Percentiles rank a stretch among this genome's conserved stretches.
These are phyloP conservation scores for Campaea margaritaria DNA, from an alignment of 2,888 invertebrate genomes.

Conservation along the genomic window DNA sequence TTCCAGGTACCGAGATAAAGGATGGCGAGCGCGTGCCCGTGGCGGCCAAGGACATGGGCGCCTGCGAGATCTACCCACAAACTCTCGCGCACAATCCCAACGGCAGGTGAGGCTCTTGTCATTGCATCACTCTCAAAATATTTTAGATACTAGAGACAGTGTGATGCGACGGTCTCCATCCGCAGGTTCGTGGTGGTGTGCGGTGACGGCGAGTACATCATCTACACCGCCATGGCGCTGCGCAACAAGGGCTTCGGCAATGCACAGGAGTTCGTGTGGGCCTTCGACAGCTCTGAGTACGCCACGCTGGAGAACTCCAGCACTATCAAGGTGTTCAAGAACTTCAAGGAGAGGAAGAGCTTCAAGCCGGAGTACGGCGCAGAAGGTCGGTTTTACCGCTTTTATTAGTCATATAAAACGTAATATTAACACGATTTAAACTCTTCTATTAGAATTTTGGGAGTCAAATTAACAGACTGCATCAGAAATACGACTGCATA, in stretches of 20 bases:
- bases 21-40: slow-evolving; percentile 97
- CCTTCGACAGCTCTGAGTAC: slow-evolving; percentile 97
- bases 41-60: slow-evolving; percentile 99
- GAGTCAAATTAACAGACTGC: too few relatives aligned
- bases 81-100: slow-evolving; percentile 99
- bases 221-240: slow-evolving; percentile 99
- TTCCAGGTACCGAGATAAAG: slow-evolving; percentile 87
- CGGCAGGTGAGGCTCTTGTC: slow-evolving; percentile 88
- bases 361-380: slow-evolving; percentile 99
- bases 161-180: too few relatives aligned
- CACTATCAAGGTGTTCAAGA: slow-evolving; percentile 97
- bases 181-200: slow-evolving; percentile 94
- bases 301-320: slow-evolving; percentile 95
- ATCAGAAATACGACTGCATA: too few relatives aligned
- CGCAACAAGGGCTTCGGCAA: slow-evolving; percentile 99
- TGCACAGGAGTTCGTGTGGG: slow-evolving; percentile 99
- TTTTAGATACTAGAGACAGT: not conserved
- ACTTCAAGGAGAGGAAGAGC: slow-evolving; percentile 98
- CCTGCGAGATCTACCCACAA: slow-evolving; percentile 99
- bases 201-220: slow-evolving; percentile 99
- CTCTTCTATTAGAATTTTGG: too few relatives aligned
- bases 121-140: too few relatives aligned
- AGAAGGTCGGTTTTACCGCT: slow-evolving; percentile 87
- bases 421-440: too few relatives aligned
- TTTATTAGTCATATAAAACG: too few relatives aligned